These are phyloP conservation scores for Elephantulus edwardii DNA, from an alignment of 2,113 vertebrate species.

Conservation along the genomic window DNA sequence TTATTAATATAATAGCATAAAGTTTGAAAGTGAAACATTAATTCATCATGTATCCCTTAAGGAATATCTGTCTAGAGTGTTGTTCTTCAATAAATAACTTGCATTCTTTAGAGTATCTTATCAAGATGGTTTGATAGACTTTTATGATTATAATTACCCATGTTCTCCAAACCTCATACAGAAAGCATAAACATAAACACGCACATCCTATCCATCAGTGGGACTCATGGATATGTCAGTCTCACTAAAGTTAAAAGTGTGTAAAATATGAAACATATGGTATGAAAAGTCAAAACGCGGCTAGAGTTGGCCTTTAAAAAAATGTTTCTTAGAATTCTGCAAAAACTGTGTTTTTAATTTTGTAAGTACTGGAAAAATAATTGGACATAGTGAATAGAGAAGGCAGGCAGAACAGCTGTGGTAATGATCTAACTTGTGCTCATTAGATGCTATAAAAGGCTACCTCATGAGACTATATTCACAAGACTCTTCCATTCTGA, in stretches of 20 bases:
- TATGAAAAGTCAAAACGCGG: slow-evolving; percentile 37
- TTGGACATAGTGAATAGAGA: not conserved
- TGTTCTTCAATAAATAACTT: slow-evolving; percentile 47
- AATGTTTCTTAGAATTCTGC: slow-evolving; percentile 42
- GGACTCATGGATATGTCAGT: slow-evolving; percentile 19
- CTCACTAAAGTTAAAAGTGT: slow-evolving; percentile 17
- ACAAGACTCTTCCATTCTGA: not conserved
- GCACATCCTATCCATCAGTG: not conserved
- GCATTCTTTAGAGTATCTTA: slow-evolving; percentile 57
- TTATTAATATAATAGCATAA: slow-evolving; percentile 42
- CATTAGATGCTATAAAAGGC: not conserved
- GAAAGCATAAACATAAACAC: slow-evolving; percentile 32
- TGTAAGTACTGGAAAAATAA: slow-evolving; percentile 27
- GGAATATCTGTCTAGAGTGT: slow-evolving; percentile 24
- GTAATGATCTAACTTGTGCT: not conserved
- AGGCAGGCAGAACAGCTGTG: not conserved
- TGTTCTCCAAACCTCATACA: not conserved
- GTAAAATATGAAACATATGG: slow-evolving; percentile 64
- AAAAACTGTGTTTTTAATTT: slow-evolving; percentile 57
- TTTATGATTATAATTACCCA: slow-evolving; percentile 30
- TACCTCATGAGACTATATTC: not conserved
- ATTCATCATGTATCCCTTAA: slow-evolving; percentile 55
- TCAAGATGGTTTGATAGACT: slow-evolving; percentile 46
- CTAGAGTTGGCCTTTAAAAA: slow-evolving; percentile 16
- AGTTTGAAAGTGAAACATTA: slow-evolving; percentile 58